Percentiles rank a stretch among this genome's conserved stretches.
Conservation (phyloP, 2,113 vertebrate genomes). For the Urocolius indicus region DNA sequence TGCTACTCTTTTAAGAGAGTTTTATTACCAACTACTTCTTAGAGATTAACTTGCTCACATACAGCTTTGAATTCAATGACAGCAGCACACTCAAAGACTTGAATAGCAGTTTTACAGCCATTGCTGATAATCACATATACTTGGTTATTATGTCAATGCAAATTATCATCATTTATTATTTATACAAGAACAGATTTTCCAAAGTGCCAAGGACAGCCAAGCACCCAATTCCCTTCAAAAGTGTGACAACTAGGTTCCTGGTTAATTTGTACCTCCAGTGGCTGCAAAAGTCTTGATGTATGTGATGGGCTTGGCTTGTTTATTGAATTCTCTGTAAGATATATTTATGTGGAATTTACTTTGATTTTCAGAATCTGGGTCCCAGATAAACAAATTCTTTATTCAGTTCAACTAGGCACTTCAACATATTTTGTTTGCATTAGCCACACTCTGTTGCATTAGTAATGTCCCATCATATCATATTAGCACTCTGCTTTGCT, state of each 20-base stretch:
- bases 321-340: neutral
- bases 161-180: conserved; percentile 52
- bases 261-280: neutral
- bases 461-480: conserved; percentile 66
- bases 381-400: conserved; percentile 54
- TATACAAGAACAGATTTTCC: neutral
- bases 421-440: conserved; percentile 64
- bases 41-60: neutral
- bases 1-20: neutral
- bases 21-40: neutral
- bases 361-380: conserved; percentile 14
- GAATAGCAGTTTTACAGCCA: neutral
- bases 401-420: conserved; percentile 53
- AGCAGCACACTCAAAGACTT: neutral
- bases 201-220: conserved; percentile 2
- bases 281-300: neutral
- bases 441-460: conserved; percentile 66
- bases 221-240: neutral
- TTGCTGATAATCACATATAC: neutral
- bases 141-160: conserved; percentile 17
- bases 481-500: conserved; percentile 58
- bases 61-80: neutral
- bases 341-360: conserved; percentile 28
- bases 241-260: neutral
- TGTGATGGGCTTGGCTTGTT: neutral